Conservation (phyloP, 1,140 invertebrate species). For the Cydia pomonella region DNA sequence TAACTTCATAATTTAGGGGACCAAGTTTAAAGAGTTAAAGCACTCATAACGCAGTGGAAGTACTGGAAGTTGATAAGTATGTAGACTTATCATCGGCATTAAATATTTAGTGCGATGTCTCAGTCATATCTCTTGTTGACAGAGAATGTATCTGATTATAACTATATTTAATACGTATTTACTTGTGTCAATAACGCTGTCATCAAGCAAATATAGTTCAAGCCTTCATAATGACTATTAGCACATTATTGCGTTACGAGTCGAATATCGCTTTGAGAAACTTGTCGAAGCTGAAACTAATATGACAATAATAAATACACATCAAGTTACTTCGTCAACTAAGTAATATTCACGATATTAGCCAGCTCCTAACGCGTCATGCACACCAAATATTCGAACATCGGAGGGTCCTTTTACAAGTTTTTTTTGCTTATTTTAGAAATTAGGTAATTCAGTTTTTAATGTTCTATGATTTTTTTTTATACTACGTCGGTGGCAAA, state of each 20-base stretch:
- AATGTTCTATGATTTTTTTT: no score
- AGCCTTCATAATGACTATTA: neutral
- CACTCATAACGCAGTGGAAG: neutral
- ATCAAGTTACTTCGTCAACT: constrained; percentile 10
- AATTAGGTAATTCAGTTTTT: no score
- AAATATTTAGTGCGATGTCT: no score
- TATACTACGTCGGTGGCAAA: no score
- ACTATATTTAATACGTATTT: no score
- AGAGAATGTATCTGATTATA: no score
- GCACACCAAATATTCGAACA: no score
- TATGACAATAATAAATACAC: constrained; percentile 20
- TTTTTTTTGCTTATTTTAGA: no score
- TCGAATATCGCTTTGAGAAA: constrained; percentile 12
- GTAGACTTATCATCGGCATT: neutral
- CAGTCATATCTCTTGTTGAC: no score
- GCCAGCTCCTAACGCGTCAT: neutral
- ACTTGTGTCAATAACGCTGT: neutral
- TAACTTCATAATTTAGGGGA: no score
- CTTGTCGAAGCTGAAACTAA: constrained; percentile 14
- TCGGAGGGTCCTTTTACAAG: no score
- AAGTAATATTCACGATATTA: neutral
- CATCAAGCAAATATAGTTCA: constrained; percentile 8
- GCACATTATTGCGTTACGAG: neutral
- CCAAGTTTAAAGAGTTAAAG: neutral
- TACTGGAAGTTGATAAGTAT: neutral